Evolutionary conservation across 2,797 vertebrate genomes (phyloP), one percentile per base, ranked within the genome.

Genomic region (Galago senegalensis): DNA sequence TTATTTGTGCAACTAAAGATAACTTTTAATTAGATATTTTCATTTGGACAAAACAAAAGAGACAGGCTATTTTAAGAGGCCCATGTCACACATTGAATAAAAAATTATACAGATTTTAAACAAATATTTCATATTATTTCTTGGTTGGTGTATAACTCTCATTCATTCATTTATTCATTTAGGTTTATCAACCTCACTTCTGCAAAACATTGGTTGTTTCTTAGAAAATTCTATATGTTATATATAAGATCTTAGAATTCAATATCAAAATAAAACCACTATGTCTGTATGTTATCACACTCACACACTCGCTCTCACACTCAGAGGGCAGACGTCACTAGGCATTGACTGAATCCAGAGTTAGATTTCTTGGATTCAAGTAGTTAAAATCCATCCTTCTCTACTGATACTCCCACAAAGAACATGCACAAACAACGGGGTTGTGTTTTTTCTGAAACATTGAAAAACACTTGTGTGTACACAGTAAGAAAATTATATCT

Each of bases 1-100:
- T 87, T 93, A 83, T 82, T 67, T 84, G 13, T 84, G 18, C 69
- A 46, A 79, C 77, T 67, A 75, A 92, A 89, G 77, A 85, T 80
- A n/a, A 56, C 69, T 73, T 94, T 87, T 79, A 82, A 92, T 77
- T 89, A 86, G 37, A 40, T 65, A 61, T 69, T 80, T 84, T 31
- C 49, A 87, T 91, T 89, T 91, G n/a, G 40, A 40, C n/a, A 67
- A 80, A 83, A 63, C 21, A 91, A 92, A 69, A 34, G 56, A 61
- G 31, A 63, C 49, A 65, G 17, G n/a, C 73, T 81, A 37, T 69
- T 88, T 93, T 89, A 75, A 76, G 73, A 92, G 83, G 2, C 27
- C 17, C 7, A 2, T 40, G 73, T 31, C 18, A 70, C 18, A 85
- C n/a, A 73, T 16, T 17, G 9, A 95, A 6, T 69, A 56, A 92